Base-by-base conservation (phyloP, 2,113 vertebrate species). In the Gnathonemus echidnorhynchus region DNA sequence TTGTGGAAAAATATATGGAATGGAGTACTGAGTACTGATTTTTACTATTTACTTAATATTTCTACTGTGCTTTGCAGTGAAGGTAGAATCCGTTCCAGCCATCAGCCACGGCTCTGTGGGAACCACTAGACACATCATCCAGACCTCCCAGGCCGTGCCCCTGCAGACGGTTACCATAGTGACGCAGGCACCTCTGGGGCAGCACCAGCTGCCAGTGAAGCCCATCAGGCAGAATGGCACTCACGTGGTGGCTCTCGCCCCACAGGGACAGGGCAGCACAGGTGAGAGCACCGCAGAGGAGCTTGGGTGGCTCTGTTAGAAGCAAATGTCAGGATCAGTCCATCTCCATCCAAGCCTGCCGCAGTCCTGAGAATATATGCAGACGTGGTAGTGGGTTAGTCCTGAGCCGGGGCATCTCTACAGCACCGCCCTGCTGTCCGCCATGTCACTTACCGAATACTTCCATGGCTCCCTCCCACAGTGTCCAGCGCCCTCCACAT, bases 131-230 rank as follows among this genome's bases (percentile, higher is more conserved):
- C 97, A 97, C 45, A 95, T 99, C 94, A 97, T 99, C 92, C 98
- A 98, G 95, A 97, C 94, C 17, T 95, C 97, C 58, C 96, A 96
- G 92, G 93, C 95, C 90, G 31, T 96, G 0, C 95, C 98, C 56
- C 92, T 99, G 91, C 98, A 98, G 95, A 99, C 97, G 3, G 97
- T 99, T 39, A 97, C 98, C 93, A 97, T 99, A 13, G 96, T 99
- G 91, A 97, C 98, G 91, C 96, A 96, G 94, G 95, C 97, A 1
- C 97, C 98, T 58, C 90, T 99, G 87, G 98, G 98, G 45, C 98
- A 99, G 93, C 98, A 99, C 97, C 98, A 99, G 97, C 97, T 99
- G 93, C 98, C 98, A 24, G 97, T 99, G 88, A 87, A 87, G 85
- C n/a, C 85, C 85, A 87, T 87, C 49, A 21, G 48, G 45, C 86